Evolutionary conservation across 1,140 invertebrate species (phyloP).

Genomic region (Cydia splendana): DNA sequence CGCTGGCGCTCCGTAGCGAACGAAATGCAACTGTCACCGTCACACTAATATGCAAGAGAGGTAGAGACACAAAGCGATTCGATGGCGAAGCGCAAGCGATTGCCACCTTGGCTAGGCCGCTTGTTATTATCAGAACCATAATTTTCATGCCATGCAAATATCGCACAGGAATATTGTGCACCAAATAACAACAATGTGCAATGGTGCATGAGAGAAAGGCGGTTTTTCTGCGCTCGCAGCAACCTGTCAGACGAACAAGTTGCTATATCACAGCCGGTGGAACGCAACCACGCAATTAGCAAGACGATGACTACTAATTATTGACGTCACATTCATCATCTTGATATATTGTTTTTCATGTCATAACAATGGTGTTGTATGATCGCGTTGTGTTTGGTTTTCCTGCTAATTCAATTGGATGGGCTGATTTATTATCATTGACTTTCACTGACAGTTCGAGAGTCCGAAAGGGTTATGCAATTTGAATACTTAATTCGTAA

Average conservation of each 20-base stretch:
- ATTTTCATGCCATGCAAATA: slow-evolving; percentile 16
- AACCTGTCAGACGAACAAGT: slow-evolving; percentile 37
- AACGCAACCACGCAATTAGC: slow-evolving; percentile 24
- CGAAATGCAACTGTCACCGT: no score
- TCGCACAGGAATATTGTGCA: slow-evolving; percentile 3
- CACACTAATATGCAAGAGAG: no score
- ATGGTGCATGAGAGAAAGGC: slow-evolving; percentile 40
- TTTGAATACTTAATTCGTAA: no score
- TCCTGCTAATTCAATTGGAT: background rate
- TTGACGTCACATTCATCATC: slow-evolving; percentile 15
- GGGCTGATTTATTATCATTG: background rate
- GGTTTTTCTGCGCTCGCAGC: slow-evolving; percentile 23
- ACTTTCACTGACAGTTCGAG: background rate
- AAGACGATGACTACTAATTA: slow-evolving; percentile 19
- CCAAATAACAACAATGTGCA: slow-evolving; percentile 27
- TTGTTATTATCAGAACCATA: no score
- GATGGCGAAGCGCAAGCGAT: no score
- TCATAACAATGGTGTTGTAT: slow-evolving; percentile 14
- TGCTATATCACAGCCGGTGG: slow-evolving; percentile 26
- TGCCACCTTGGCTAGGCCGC: no score
- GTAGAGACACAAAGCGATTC: no score
- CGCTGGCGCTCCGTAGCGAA: no score
- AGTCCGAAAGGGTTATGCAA: background rate
- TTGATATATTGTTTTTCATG: slow-evolving; percentile 13
- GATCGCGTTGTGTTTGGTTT: background rate